Percentiles rank a stretch among this genome's conserved stretches.
Evolutionary conservation across 1,140 invertebrate species (phyloP).

Genomic region (Luehdorfia chinensis): DNA sequence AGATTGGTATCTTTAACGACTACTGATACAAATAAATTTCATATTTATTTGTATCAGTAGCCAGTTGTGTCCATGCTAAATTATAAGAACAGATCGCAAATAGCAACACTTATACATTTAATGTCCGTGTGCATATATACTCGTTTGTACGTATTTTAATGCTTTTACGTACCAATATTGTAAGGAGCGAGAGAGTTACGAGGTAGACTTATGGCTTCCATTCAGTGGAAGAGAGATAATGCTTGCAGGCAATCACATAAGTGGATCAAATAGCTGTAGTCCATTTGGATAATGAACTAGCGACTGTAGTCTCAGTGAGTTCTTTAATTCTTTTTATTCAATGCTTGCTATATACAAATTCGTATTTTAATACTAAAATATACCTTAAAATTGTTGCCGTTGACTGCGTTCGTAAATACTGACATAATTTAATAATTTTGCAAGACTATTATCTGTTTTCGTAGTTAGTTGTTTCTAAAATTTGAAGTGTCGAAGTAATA

Average conservation of each 20-base stretch:
- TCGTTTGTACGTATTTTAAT: slow-evolving; percentile 51
- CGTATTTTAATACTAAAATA: not conserved
- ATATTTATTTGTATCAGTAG: no score
- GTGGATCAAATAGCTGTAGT: slow-evolving; percentile 76
- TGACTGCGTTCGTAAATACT: no score
- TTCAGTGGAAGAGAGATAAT: slow-evolving; percentile 71
- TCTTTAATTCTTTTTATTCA: slow-evolving; percentile 54
- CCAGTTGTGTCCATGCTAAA: no score
- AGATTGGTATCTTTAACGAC: no score
- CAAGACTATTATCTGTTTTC: no score
- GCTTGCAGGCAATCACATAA: slow-evolving; percentile 75
- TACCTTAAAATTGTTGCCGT: no score
- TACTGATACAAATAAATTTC: no score
- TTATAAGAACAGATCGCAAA: slow-evolving; percentile 1
- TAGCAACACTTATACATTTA: slow-evolving; percentile 19
- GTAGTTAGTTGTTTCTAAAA: no score
- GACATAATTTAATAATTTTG: no score
- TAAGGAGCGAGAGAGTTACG: slow-evolving; percentile 63
- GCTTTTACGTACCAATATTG: slow-evolving; percentile 54
- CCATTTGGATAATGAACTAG: slow-evolving; percentile 76
- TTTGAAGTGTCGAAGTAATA: no score
- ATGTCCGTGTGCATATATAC: slow-evolving; percentile 33
- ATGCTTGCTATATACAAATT: slow-evolving; percentile 41
- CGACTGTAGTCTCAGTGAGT: slow-evolving; percentile 54
- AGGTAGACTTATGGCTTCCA: slow-evolving; percentile 72